Base-by-base conservation (phyloP, 2,888 invertebrate genomes). In the Hyposoter dolosus region DNA sequence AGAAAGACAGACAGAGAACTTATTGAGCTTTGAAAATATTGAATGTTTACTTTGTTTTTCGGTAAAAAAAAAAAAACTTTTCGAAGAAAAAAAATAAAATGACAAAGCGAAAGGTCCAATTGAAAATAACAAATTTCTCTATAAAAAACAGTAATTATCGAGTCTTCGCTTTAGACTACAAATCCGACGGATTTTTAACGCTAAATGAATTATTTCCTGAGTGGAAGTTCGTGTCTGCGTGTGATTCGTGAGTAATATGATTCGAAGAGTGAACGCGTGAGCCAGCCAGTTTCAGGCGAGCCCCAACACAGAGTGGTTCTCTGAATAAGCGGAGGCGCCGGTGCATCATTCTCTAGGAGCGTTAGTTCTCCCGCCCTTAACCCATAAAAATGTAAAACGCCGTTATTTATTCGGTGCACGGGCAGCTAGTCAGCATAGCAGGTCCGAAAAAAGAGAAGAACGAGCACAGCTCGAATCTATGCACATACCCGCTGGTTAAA, bases 321-420 rank as follows among this genome's bases (percentile, higher is more conserved):
- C 23, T 35, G 63, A 77, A 83, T 77, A 78, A 78, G 71, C 56
- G 69, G 40, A 60, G 72, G 71, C 50, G 56, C 56, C 72, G 72
- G 50, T 45, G 63, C 65, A 83, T 83, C 71, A 60, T 77, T 77
- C 77, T 66, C 66, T 53, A 71, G 72, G n/a, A 53, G 32, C 40
- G 72, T 53, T 40, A 17, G 65, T 28, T 72, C 72, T 40, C 66
- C 45, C 87, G 68, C 72, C 83, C 82, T 63, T 65, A 60, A 66
- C 63, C 89, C 90, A 90, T 91, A 92, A 92, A 92, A 92, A 90
- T 91, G 91, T 90, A 91, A 92, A 92, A 85, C 90, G 84, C 81
- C 87, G 90, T 92, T 92, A 92, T 92, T 92, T 92, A 92, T 92
- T 89, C 87, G 90, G 76, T 89, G 88, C 89, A 89, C 89, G 88